Percentiles rank a stretch among this genome's conserved stretches.
Conservation (phyloP, 2,888 invertebrate genomes). For the Latheticus oryzae region DNA sequence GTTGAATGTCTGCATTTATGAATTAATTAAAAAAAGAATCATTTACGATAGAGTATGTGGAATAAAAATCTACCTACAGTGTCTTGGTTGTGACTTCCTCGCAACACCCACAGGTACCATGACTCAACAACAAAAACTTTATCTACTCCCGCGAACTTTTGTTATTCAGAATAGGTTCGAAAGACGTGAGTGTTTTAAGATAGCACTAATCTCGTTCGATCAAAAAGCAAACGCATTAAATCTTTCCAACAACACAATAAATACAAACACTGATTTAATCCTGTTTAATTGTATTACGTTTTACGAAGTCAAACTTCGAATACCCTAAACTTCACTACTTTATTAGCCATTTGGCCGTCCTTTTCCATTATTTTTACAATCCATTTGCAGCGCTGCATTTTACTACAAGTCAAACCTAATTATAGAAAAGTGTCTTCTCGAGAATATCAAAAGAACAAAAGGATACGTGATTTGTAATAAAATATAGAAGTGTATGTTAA, state of each 20-base stretch:
- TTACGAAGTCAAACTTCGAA: slow-evolving; percentile 32
- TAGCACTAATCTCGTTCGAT: slow-evolving; percentile 17
- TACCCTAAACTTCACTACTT: slow-evolving; percentile 42
- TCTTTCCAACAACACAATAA: slow-evolving; percentile 45
- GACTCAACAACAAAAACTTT: slow-evolving; percentile 21
- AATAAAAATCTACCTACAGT: too few relatives aligned
- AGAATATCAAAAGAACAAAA: slow-evolving; percentile 5
- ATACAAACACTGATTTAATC: slow-evolving; percentile 48
- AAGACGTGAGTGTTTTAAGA: slow-evolving; percentile 43
- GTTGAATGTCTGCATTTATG: too few relatives aligned
- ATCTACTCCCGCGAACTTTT: slow-evolving; percentile 41
- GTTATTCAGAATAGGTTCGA: slow-evolving; percentile 47
- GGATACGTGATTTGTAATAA: slow-evolving; percentile 27
- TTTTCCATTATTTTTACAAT: slow-evolving; percentile 28
- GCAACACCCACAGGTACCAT: slow-evolving; percentile 22
- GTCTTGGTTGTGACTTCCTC: too few relatives aligned
- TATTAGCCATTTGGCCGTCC: slow-evolving; percentile 23
- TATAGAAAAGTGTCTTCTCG: slow-evolving; percentile 12
- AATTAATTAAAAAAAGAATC: too few relatives aligned
- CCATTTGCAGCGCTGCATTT: slow-evolving; percentile 14
- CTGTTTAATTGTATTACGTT: slow-evolving; percentile 41
- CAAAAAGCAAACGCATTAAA: slow-evolving; percentile 42
- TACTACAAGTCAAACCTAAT: slow-evolving; percentile 20
- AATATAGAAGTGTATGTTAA: slow-evolving; percentile 33
- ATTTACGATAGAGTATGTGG: too few relatives aligned